Conservation (phyloP, 2,797 vertebrate species). For the Sebastes matsubarae region DNA sequence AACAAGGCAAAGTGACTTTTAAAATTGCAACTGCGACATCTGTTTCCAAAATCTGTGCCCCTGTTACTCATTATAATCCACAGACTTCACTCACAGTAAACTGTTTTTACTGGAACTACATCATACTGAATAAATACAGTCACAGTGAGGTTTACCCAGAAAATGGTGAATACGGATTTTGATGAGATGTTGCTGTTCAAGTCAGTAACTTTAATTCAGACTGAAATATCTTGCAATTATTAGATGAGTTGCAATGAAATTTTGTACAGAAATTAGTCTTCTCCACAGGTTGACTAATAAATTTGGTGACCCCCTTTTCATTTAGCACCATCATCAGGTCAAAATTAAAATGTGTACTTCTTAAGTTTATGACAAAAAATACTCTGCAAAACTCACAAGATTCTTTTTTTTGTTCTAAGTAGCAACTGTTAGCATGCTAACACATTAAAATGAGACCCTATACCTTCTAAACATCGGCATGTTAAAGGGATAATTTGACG, state of each 20-base stretch:
- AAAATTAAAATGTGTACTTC: background rate
- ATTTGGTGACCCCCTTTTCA: background rate
- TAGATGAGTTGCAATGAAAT: background rate
- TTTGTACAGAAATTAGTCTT: background rate
- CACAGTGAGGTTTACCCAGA: background rate
- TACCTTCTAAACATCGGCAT: background rate
- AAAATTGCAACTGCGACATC: background rate
- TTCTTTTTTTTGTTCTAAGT: too few species aligned
- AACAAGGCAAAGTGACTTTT: background rate
- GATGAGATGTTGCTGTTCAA: background rate
- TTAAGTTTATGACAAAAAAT: background rate
- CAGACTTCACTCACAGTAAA: background rate
- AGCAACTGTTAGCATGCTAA: fast-evolving
- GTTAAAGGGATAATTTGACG: fast-evolving
- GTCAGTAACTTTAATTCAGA: background rate
- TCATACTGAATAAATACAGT: background rate
- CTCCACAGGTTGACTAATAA: background rate
- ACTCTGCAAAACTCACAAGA: fast-evolving
- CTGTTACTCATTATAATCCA: background rate
- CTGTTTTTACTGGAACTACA: background rate
- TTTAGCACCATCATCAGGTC: too few species aligned
- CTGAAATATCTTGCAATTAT: background rate
- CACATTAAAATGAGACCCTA: background rate
- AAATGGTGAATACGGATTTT: background rate
- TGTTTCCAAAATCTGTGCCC: background rate